These are phyloP conservation scores for Tympanoctomys barrerae DNA, from an alignment of 2,797 vertebrate species.

Conservation along the genomic window DNA sequence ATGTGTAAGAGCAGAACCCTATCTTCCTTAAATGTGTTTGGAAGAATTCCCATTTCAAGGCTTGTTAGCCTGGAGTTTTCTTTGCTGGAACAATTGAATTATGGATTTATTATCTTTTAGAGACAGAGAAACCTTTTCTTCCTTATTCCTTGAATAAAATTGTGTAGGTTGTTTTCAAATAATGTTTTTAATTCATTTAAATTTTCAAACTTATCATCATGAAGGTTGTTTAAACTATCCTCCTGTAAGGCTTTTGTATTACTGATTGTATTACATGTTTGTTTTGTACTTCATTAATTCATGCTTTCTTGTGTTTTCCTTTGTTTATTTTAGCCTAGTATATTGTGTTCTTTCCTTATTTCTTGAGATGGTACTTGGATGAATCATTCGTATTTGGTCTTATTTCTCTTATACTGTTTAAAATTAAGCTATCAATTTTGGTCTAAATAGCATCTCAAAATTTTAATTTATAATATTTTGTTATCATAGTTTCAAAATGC, in stretches of 20 bases:
- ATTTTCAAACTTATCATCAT: conserved; percentile 42
- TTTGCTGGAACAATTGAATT: conserved; percentile 61
- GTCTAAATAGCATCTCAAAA: conserved; percentile 6
- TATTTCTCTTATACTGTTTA: conserved; percentile 21
- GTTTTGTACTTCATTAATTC: not conserved
- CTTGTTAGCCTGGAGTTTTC: conserved; percentile 61
- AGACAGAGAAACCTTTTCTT: conserved; percentile 33
- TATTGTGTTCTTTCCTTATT: not conserved
- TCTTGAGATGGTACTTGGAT: not conserved
- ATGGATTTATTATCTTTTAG: conserved; percentile 58
- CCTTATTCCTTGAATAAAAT: conserved; percentile 23
- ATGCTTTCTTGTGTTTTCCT: not conserved
- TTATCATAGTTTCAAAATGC: conserved; percentile 53
- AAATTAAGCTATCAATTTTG: conserved; percentile 9
- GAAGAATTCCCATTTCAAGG: conserved; percentile 68
- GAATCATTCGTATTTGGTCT: not conserved
- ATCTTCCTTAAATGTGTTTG: conserved; percentile 62
- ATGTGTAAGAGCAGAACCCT: not conserved
- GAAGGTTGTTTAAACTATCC: conserved; percentile 11
- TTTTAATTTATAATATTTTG: conserved; percentile 26
- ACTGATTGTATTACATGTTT: not conserved
- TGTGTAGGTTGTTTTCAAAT: conserved; percentile 33
- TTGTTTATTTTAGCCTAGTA: conserved; percentile 11
- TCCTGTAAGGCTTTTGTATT: conserved; percentile 1
- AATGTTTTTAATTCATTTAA: conserved; percentile 8